These are phyloP conservation scores for Olivierus martensii DNA, from an alignment of 1,140 invertebrate species.

Conservation along the genomic window DNA sequence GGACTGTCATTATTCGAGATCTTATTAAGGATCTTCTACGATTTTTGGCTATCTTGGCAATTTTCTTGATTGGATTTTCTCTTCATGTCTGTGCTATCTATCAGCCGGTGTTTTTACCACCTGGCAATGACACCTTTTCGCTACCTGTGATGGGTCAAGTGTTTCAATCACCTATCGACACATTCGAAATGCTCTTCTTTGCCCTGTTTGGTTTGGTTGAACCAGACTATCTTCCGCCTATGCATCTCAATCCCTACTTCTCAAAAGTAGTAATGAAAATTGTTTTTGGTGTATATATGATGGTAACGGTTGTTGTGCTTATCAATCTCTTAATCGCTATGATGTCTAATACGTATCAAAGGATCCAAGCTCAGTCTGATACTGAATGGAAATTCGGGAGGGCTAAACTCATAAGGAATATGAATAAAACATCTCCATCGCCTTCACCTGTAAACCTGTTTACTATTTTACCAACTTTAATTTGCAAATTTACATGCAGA, in stretches of 20 bases:
- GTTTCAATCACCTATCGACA: conserved; percentile 71
- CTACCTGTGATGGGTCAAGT: conserved; percentile 31
- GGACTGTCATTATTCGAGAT: conserved; percentile 56
- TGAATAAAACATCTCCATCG: conserved; percentile 94
- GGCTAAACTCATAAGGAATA: conserved; percentile 94
- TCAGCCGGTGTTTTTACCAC: conserved; percentile 25
- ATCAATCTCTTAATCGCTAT: conserved; percentile 99
- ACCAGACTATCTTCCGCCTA: conserved; percentile 46
- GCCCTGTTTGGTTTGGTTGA: conserved; percentile 93
- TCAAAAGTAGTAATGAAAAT: conserved; percentile 37
- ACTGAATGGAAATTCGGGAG: conserved; percentile 99
- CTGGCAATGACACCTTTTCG: conserved; percentile 16
- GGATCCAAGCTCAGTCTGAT: conserved; percentile 97
- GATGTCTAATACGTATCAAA: conserved; percentile 99
- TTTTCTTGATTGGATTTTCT: conserved; percentile 97
- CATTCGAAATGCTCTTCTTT: conserved; percentile 94
- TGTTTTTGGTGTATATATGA: conserved; percentile 90
- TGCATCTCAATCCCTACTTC: conserved; percentile 38
- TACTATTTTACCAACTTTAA: no score
- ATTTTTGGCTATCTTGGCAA: conserved; percentile 89
- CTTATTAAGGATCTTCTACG: conserved; percentile 59
- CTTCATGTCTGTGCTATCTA: conserved; percentile 58
- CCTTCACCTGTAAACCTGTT: conserved; percentile 94
- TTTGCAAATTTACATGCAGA: no score
- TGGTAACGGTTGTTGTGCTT: conserved; percentile 92